Base-by-base conservation (phyloP, 1,140 invertebrate genomes). In the Anastatus disparis region DNA sequence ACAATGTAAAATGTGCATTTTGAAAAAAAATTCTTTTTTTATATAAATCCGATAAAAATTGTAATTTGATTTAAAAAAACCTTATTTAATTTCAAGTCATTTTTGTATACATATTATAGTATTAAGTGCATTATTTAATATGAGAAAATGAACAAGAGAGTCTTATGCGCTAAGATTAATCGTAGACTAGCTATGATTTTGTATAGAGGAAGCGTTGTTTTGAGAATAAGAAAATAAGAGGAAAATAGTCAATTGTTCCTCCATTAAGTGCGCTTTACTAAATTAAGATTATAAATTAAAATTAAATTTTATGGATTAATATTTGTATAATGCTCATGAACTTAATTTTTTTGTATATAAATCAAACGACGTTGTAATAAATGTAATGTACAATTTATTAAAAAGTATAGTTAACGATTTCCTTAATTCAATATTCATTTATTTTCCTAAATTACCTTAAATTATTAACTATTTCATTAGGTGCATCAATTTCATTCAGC, bases 231-330 rank as follows among this genome's bases (percentile, higher is more conserved):
- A 52, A 58, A 53, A 67, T 75, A 71, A 76, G 75, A 78, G 75
- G 78, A 78, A 76, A 81, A 83, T 83, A 85, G 82, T 85, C 83
- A 85, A 77, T 83, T 85, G 80, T 79, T 79, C 70, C 78, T 78
- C 73, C 65, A 75, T 63, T 44, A 79, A 68, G 74, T 78, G 77
- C 79, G 77, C 79, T 81, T 70, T 75, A 79, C 70, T 79, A 75
- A 79, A 77, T 80, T 79, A 77, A 79, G 80, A 79, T 75, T 79
- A 79, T 74, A 78, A 78, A 74, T 79, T 81, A 79, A 68, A 77
- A 78, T 77, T 77, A 73, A 78, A 82, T 82, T 84, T 78, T 79
- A 77, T 70, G 72, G 70, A 70, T 59, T 64, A 66, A 53, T 75
- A 77, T 56, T 70, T 77, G 73, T 77, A 73, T 62, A 65, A 75